Evolutionary conservation across 2,113 vertebrate genomes (phyloP), one percentile per base, ranked within the genome.

Genomic region (Gambusia affinis): DNA sequence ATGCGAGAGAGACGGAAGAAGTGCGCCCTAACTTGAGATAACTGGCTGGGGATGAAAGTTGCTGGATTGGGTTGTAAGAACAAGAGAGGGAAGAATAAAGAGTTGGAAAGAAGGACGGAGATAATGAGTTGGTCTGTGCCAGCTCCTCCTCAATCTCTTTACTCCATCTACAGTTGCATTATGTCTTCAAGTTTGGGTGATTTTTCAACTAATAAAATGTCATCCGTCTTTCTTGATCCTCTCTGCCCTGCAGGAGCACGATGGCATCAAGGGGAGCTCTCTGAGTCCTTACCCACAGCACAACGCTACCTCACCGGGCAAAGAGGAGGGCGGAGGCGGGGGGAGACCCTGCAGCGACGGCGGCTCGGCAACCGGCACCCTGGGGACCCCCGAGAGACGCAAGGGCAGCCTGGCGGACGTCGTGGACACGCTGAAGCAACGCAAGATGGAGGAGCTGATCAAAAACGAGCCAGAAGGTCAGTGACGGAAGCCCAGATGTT

Each of bases 361-460:
- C 11, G 91, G 96, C 90, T 94, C 95, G 0, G 93, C 93, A 72
- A 65, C 95, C 1, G 95, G 96, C 0, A 86, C 95, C 54, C 92
- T 98, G 82, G 97, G 97, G 22, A 99, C 98, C 22, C 98, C 98
- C 0, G 98, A 99, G 85, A 91, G 98, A 60, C 98, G 98, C 88
- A 99, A 99, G 93, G 98, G 98, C 87, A 99, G 98, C 92, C 93
- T 99, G 80, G 98, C 98, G 0, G 98, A 99, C 14, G 98, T 99
- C 39, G 98, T 99, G 81, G 98, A 99, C 94, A 97, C 97, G 73
- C 95, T 99, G 91, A 99, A 99, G 83, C 98, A 99, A 80, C 96
- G 97, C 82, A 99, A 99, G 94, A 99, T 99, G 97, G 98, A 99
- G 86, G 98, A 99, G 92, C 95, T 99, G 89, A 99, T 99, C 88